Evolutionary conservation across 2,113 vertebrate species (phyloP).

Genomic region (Bubo bubo): DNA sequence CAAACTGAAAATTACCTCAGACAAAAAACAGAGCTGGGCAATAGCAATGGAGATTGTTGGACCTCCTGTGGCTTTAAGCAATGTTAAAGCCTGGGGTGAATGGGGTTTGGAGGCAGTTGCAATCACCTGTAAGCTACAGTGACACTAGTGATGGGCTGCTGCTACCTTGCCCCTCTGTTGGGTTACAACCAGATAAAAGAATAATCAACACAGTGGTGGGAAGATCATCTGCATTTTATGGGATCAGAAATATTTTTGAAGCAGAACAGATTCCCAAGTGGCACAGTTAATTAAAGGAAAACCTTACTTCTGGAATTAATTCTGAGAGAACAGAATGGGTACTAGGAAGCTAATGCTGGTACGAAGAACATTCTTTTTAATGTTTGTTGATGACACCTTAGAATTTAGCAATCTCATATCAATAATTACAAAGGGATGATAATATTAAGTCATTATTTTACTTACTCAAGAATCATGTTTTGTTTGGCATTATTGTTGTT

Average conservation of each 20-base stretch:
- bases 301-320: background rate
- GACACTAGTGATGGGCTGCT: background rate
- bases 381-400: background rate
- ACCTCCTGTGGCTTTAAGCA: background rate
- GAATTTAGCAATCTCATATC: background rate
- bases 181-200: background rate
- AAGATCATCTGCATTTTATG: background rate
- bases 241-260: background rate
- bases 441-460: background rate
- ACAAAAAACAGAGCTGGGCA: background rate
- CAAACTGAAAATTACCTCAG: background rate
- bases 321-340: background rate
- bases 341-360: background rate
- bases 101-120: background rate
- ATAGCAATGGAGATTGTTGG: fast-evolving
- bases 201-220: background rate
- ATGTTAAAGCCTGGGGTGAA: background rate
- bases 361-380: background rate
- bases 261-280: background rate
- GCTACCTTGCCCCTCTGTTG: background rate
- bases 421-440: background rate
- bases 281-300: background rate
- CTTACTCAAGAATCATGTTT: background rate
- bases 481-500: background rate
- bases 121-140: background rate